These are phyloP conservation scores for Tetragonisca angustula DNA, from an alignment of 2,888 invertebrate genomes.

Conservation along the genomic window DNA sequence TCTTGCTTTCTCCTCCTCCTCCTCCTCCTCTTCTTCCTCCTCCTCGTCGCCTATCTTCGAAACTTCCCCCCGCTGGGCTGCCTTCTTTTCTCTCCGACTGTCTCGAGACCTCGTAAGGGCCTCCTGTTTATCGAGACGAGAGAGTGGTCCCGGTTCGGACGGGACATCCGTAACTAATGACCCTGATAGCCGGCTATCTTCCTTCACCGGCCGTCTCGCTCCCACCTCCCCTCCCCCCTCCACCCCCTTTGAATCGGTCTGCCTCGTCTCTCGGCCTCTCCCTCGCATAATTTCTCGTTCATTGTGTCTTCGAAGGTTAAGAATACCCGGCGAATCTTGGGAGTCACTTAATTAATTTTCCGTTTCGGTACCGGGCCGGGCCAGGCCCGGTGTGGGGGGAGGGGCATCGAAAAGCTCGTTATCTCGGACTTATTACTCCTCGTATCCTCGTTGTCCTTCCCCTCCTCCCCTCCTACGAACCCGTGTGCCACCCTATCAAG, in stretches of 20 bases:
- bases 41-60: constrained; percentile 31
- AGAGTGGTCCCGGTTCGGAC: constrained; percentile 81
- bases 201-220: constrained; percentile 55
- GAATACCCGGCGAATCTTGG: constrained; percentile 76
- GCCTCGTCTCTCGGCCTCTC: constrained; percentile 35
- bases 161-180: constrained; percentile 83
- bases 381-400: background rate
- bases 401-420: constrained; percentile 77
- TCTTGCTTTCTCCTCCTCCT: background rate
- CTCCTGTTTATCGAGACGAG: constrained; percentile 81
- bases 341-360: constrained; percentile 81
- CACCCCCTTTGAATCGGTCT: constrained; percentile 26
- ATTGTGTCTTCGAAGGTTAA: constrained; percentile 76
- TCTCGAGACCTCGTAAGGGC: constrained; percentile 55
- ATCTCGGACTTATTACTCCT: constrained; percentile 75
- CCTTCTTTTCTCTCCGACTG: constrained; percentile 65
- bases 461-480: background rate
- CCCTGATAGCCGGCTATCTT: constrained; percentile 80
- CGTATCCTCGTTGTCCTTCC: constrained; percentile 63
- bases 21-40: constrained; percentile 3
- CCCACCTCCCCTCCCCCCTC: constrained; percentile 44
- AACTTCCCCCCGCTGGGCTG: constrained; percentile 59
- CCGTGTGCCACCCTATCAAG: constrained; percentile 31
- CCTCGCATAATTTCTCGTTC: constrained; percentile 70
- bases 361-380: constrained; percentile 69